phyloP scores from a whole-genome alignment of 2,113 vertebrate species.

The Vanacampus margaritifer region DNA sequence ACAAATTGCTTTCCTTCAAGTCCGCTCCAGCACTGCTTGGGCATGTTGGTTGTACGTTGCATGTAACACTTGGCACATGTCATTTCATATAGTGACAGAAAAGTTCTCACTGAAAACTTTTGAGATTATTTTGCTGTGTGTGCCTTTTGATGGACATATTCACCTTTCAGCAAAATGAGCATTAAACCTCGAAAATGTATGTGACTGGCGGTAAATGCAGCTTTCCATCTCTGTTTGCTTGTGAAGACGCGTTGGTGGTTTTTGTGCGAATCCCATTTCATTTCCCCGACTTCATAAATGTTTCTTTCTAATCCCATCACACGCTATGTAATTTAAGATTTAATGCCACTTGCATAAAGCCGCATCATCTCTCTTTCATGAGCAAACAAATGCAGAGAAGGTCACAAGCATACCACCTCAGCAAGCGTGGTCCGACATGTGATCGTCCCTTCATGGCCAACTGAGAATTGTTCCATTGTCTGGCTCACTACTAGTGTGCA shows the following conservation, averaged over 20 bases:
- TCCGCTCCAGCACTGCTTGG: not conserved
- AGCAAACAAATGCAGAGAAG: not conserved
- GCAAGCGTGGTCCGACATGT: conserved; percentile 24
- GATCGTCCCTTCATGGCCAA: conserved; percentile 20
- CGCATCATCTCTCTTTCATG: not conserved
- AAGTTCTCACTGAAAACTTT: not conserved
- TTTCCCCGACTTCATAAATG: not conserved
- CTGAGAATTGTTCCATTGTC: conserved; percentile 40
- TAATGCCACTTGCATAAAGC: conserved; percentile 11
- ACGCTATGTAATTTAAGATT: not conserved
- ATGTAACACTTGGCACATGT: not conserved
- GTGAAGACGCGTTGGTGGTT: not conserved
- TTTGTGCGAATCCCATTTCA: not conserved
- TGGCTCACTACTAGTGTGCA: conserved; percentile 3
- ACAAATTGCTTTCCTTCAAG: not conserved
- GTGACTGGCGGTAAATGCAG: too few species aligned
- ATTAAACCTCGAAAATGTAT: too few species aligned
- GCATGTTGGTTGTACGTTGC: not conserved
- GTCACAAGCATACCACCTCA: not conserved
- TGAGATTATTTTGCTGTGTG: not conserved
- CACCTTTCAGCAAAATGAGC: too few species aligned
- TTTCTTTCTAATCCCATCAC: conserved; percentile 4
- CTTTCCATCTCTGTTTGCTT: not conserved
- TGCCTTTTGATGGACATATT: too few species aligned
- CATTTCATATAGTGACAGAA: not conserved